Evolutionary conservation across 2,888 invertebrate species (phyloP).

Genomic region (Drosophila leonis): DNA sequence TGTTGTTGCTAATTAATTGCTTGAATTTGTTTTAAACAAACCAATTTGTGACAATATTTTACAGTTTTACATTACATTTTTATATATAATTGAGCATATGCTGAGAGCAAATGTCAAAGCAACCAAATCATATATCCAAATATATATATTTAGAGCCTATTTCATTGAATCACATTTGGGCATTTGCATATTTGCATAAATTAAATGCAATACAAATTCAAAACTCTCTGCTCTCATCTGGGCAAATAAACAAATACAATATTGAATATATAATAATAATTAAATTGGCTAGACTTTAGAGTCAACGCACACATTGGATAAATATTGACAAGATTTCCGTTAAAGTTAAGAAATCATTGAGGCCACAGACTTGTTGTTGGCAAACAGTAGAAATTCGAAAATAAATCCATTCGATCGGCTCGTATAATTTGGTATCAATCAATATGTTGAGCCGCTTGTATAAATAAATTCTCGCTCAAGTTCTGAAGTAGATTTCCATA

Average conservation of each 20-base stretch:
- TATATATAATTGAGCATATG: not conserved
- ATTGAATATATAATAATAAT: constrained; percentile 2
- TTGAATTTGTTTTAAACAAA: constrained; percentile 1
- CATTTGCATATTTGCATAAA: constrained; percentile 8
- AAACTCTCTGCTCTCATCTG: not conserved
- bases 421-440: constrained; percentile 38
- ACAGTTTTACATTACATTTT: not conserved
- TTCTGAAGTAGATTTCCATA: constrained; percentile 72
- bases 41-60: constrained; percentile 8
- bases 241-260: not conserved
- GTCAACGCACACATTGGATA: not conserved
- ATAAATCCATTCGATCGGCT: constrained; percentile 15
- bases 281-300: not conserved
- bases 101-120: not conserved
- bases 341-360: not conserved
- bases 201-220: constrained; percentile 9
- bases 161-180: not conserved
- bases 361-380: constrained; percentile 22
- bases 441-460: constrained; percentile 30
- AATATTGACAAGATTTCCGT: constrained; percentile 9
- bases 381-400: constrained; percentile 12
- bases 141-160: not conserved
- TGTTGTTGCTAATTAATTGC: constrained; percentile 13
- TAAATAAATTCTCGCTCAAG: constrained; percentile 45
- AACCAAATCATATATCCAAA: constrained; percentile 1